Percentiles rank a stretch among this genome's conserved stretches.
phyloP scores from a whole-genome alignment of 2,888 invertebrate genomes.

The Dicyrtomina minuta region DNA sequence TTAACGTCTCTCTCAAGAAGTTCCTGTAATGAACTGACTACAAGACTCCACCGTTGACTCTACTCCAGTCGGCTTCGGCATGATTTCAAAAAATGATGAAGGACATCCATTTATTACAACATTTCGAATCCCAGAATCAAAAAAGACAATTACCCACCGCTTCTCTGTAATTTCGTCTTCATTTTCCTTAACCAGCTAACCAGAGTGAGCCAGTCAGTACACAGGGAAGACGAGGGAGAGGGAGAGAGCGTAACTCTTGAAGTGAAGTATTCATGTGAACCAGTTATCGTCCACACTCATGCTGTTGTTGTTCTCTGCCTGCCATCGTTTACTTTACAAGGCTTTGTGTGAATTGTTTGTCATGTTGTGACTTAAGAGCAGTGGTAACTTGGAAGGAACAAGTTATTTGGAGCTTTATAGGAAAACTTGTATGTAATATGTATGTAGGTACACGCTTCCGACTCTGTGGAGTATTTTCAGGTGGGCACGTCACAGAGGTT shows the following conservation, averaged over 20 bases:
- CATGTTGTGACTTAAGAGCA: too few relatives aligned
- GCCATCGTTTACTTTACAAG: too few relatives aligned
- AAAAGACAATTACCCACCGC: conserved; percentile 40
- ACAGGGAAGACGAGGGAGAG: background rate
- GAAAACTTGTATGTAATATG: too few relatives aligned
- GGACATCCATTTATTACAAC: conserved; percentile 41
- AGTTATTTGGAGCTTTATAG: too few relatives aligned
- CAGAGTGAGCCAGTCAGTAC: background rate
- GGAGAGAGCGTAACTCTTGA: conserved; percentile 17
- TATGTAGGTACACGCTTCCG: too few relatives aligned
- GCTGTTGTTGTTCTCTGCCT: too few relatives aligned
- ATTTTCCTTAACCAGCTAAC: conserved; percentile 38
- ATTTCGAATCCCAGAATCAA: conserved; percentile 40
- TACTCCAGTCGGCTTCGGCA: conserved; percentile 36
- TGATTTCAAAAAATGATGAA: conserved; percentile 42
- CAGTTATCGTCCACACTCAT: background rate
- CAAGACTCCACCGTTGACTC: background rate
- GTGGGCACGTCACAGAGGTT: too few relatives aligned
- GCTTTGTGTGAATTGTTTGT: too few relatives aligned
- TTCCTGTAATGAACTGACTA: conserved; percentile 35
- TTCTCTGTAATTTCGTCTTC: conserved; percentile 42
- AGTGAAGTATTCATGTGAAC: conserved; percentile 24
- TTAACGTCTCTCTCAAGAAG: conserved; percentile 32
- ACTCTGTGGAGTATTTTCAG: too few relatives aligned
- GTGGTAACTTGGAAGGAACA: too few relatives aligned